A percentile compares a stretch with the other conserved stretches of the same genome.
phyloP scores from a whole-genome alignment of 2,888 invertebrate genomes.

The Ectropis crepuscularia region DNA sequence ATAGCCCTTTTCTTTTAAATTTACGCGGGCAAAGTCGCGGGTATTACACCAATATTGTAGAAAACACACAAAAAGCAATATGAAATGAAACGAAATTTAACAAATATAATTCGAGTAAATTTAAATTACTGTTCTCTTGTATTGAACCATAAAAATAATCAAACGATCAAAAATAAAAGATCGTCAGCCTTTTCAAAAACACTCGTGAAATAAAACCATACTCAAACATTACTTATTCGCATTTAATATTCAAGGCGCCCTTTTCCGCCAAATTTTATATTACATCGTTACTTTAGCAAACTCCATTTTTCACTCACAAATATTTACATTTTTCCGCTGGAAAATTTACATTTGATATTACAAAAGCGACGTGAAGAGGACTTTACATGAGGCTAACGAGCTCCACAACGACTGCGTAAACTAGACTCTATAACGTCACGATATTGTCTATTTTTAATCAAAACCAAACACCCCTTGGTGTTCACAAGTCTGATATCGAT shows the following conservation, averaged over 20 bases:
- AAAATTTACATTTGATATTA: slow-evolving; percentile 26
- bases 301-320: slow-evolving; percentile 31
- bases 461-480: too few relatives aligned
- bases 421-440: too few relatives aligned
- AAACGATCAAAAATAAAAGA: neutral
- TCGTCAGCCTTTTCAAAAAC: neutral
- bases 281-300: slow-evolving; percentile 23
- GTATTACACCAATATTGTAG: too few relatives aligned
- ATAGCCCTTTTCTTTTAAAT: too few relatives aligned
- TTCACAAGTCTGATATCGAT: too few relatives aligned
- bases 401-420: neutral
- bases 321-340: slow-evolving; percentile 29
- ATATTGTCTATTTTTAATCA: too few relatives aligned
- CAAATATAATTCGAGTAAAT: too few relatives aligned
- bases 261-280: slow-evolving; percentile 24
- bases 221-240: slow-evolving; percentile 2
- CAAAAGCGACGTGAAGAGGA: slow-evolving; percentile 12
- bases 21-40: too few relatives aligned
- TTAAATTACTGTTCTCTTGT: neutral
- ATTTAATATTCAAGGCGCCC: slow-evolving; percentile 19
- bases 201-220: slow-evolving; percentile 3
- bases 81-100: too few relatives aligned
- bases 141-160: neutral
- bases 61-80: too few relatives aligned
- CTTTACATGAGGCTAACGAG: slow-evolving; percentile 14